Percentiles rank a stretch among this genome's conserved stretches.
These are phyloP conservation scores for Chlorospingus semifuscus DNA, from an alignment of 2,797 vertebrate species.

Conservation along the genomic window DNA sequence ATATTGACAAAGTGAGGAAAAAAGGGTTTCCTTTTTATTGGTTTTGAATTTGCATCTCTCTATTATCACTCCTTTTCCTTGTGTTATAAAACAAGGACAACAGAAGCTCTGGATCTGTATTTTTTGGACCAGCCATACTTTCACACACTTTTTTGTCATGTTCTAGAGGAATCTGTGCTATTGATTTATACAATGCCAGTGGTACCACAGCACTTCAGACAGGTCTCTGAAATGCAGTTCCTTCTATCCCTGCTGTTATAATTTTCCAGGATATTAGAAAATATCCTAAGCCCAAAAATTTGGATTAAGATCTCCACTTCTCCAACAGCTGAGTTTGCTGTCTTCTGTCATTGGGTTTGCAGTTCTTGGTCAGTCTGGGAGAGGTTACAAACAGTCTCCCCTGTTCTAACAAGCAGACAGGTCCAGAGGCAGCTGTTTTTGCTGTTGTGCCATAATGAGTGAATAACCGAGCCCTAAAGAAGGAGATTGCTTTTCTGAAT, in stretches of 20 bases:
- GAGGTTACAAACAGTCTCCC: background rate
- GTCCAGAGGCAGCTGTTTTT: background rate
- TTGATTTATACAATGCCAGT: slow-evolving; percentile 25
- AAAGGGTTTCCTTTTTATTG: background rate
- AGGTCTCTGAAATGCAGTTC: background rate
- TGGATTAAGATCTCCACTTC: background rate
- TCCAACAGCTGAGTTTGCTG: background rate
- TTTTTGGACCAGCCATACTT: background rate
- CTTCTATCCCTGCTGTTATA: background rate
- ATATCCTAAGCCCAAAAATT: background rate
- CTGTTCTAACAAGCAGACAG: background rate
- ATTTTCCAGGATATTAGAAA: background rate
- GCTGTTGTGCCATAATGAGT: background rate
- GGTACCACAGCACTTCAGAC: background rate
- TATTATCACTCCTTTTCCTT: background rate
- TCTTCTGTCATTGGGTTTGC: background rate
- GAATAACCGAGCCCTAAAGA: background rate
- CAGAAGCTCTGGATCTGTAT: background rate
- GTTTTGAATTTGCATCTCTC: background rate
- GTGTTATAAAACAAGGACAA: background rate
- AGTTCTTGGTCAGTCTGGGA: background rate
- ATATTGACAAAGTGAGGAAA: background rate
- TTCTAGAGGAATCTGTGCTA: slow-evolving; percentile 5
- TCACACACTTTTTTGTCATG: background rate
- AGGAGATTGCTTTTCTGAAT: slow-evolving; percentile 1